These are phyloP conservation scores for Manis javanica DNA, from an alignment of 2,797 vertebrate genomes.

Conservation along the genomic window DNA sequence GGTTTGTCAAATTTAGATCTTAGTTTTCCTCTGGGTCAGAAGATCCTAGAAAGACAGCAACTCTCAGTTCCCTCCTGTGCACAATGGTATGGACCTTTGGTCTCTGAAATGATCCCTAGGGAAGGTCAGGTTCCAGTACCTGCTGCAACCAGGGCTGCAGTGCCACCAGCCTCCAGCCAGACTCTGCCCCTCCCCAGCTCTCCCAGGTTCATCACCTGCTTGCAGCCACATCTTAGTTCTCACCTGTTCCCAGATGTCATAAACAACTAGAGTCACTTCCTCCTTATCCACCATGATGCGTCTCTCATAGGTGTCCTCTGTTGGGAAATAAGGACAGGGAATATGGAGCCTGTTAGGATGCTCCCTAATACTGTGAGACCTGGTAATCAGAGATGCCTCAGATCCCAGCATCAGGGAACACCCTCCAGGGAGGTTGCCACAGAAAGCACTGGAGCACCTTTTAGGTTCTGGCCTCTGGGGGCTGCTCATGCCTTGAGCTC, in stretches of 20 bases:
- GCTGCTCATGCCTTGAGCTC: neutral
- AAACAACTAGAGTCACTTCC: slow-evolving; percentile 92
- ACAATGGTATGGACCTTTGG: neutral
- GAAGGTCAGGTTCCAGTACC: neutral
- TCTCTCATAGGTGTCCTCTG: slow-evolving; percentile 94
- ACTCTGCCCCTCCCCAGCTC: neutral
- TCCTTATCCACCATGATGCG: slow-evolving; percentile 93
- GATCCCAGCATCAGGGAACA: neutral
- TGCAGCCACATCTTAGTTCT: slow-evolving; percentile 69
- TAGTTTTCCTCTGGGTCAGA: neutral
- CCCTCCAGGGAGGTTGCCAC: neutral
- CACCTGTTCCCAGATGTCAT: slow-evolving; percentile 96
- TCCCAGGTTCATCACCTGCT: neutral
- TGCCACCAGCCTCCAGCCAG: slow-evolving; percentile 8
- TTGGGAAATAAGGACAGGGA: slow-evolving; percentile 57
- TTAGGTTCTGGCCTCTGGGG: neutral
- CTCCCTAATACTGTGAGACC: neutral
- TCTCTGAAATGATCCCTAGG: neutral
- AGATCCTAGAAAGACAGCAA: neutral
- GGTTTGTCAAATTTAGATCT: slow-evolving; percentile 45
- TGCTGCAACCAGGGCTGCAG: neutral
- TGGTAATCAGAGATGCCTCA: neutral
- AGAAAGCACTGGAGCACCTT: neutral
- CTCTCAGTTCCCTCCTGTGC: neutral
- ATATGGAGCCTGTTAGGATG: slow-evolving; percentile 38